phyloP scores from a whole-genome alignment of 2,888 invertebrate species.

The Scaptomyza parva region DNA sequence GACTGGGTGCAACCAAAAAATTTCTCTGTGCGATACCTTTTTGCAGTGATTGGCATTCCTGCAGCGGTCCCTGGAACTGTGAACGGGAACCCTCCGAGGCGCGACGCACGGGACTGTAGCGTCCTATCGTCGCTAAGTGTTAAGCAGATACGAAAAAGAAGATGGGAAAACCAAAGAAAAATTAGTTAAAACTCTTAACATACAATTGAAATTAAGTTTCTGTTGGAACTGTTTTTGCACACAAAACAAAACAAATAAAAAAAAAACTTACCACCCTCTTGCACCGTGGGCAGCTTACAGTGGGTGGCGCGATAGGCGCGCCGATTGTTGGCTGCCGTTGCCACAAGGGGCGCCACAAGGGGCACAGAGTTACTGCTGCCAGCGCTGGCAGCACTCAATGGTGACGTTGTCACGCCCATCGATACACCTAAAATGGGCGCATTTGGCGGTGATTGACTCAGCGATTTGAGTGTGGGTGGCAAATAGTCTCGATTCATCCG shows the following conservation, averaged over 20 bases:
- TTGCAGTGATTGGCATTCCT: conserved; percentile 92
- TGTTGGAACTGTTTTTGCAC: background rate
- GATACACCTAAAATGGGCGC: conserved; percentile 51
- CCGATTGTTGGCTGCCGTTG: conserved; percentile 73
- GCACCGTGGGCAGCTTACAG: conserved; percentile 88
- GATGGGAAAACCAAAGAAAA: background rate
- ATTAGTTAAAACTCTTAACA: conserved; percentile 26
- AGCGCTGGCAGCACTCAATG: conserved; percentile 26
- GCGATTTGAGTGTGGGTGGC: conserved; percentile 87
- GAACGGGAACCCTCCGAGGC: conserved; percentile 90
- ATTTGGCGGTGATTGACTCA: conserved; percentile 82
- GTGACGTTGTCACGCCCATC: conserved; percentile 46
- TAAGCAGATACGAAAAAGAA: background rate
- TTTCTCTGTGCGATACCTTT: conserved; percentile 85
- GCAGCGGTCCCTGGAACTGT: conserved; percentile 88
- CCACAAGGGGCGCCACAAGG: conserved; percentile 66
- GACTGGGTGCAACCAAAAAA: conserved; percentile 84
- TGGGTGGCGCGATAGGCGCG: conserved; percentile 80
- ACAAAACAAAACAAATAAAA: background rate
- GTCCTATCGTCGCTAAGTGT: conserved; percentile 81
- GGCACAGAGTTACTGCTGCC: conserved; percentile 62
- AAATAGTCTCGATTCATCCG: conserved; percentile 93
- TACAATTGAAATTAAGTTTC: background rate
- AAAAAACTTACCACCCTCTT: conserved; percentile 89
- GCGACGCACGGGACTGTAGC: conserved; percentile 95